Conservation (phyloP, 2,888 invertebrate species). For the Synergus itoensis region DNA sequence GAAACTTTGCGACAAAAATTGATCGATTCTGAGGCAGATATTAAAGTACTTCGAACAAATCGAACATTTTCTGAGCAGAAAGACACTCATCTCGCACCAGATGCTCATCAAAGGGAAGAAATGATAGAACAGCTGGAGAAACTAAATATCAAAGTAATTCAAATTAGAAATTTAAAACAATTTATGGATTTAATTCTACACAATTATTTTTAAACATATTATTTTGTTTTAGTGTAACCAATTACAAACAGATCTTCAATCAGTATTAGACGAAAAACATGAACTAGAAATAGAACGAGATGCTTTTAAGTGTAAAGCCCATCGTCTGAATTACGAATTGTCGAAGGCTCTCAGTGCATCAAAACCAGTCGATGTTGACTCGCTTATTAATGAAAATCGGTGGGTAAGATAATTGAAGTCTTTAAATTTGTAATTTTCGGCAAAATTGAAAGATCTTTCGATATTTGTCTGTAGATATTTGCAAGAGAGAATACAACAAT, state of each 20-base stretch:
- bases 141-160: conserved; percentile 81
- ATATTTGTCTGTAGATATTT: conserved; percentile 80
- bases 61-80: conserved; percentile 69
- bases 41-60: conserved; percentile 81
- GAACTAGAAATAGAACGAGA: conserved; percentile 89
- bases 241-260: conserved; percentile 87
- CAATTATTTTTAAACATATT: conserved; percentile 4
- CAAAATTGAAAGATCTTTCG: neutral
- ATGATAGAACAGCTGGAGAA: conserved; percentile 84
- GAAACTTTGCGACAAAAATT: conserved; percentile 87
- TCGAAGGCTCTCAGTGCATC: conserved; percentile 82
- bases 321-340: conserved; percentile 89
- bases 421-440: neutral
- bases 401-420: conserved; percentile 57
- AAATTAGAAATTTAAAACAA: neutral
- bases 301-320: conserved; percentile 90
- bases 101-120: conserved; percentile 83
- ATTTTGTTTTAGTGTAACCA: conserved; percentile 82
- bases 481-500: conserved; percentile 88
- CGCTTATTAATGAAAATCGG: conserved; percentile 90
- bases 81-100: conserved; percentile 73
- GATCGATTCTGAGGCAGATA: conserved; percentile 85
- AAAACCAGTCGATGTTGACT: conserved; percentile 87
- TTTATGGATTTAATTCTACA: conserved; percentile 10
- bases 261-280: conserved; percentile 91